Conservation (phyloP, 2,797 vertebrate species). For the Xyrichtys novacula region DNA sequence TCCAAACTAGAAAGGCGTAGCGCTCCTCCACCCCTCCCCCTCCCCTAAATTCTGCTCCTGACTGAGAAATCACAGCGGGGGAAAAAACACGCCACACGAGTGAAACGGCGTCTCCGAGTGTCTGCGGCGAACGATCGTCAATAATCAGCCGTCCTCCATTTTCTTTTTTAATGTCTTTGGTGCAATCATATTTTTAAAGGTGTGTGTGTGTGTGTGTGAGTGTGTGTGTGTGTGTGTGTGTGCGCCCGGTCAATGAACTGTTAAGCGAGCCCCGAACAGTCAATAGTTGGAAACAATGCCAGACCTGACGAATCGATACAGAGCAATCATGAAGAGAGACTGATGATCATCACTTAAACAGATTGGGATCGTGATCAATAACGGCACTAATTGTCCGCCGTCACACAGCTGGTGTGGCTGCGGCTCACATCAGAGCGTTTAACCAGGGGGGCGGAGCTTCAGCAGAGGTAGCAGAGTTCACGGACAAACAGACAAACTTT, state of each 20-base stretch:
- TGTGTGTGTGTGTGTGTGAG: slow-evolving; percentile 17
- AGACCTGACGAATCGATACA: slow-evolving; percentile 68
- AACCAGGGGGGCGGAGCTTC: neutral
- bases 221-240: slow-evolving; percentile 13
- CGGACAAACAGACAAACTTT: neutral
- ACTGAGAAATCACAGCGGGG: slow-evolving; percentile 31
- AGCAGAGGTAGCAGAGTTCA: neutral
- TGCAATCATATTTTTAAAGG: neutral
- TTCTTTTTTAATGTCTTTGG: neutral
- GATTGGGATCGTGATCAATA: slow-evolving; percentile 65
- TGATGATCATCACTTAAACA: slow-evolving; percentile 66
- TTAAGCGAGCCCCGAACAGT: slow-evolving; percentile 33
- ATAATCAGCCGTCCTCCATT: neutral
- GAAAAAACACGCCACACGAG: slow-evolving; percentile 27
- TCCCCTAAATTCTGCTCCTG: slow-evolving; percentile 23
- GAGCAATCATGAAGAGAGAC: slow-evolving; percentile 61
- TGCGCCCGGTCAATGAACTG: slow-evolving; percentile 6
- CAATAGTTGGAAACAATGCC: slow-evolving; percentile 64
- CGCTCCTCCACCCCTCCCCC: neutral
- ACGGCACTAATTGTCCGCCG: slow-evolving; percentile 56
- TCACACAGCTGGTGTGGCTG: slow-evolving; percentile 36
- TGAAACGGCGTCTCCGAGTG: too few species aligned
- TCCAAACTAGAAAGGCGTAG: slow-evolving; percentile 39
- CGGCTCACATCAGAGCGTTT: neutral
- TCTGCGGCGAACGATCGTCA: too few species aligned